These are phyloP conservation scores for Regulus satrapa DNA, from an alignment of 2,113 vertebrate genomes.

Conservation along the genomic window DNA sequence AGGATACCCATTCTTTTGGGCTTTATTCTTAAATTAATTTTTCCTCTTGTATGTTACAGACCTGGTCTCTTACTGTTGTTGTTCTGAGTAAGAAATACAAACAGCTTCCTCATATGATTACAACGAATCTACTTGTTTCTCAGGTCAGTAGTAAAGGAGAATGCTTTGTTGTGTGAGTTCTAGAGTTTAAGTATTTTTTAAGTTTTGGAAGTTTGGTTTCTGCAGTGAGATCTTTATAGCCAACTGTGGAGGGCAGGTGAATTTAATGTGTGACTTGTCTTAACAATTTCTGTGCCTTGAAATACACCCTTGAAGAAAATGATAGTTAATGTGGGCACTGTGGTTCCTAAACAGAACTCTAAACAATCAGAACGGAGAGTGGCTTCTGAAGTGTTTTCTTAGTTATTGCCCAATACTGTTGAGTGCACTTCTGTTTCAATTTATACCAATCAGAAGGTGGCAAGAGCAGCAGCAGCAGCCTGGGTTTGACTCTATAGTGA, in stretches of 20 bases:
- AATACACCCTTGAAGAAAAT: background rate
- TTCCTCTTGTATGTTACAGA: slow-evolving; percentile 69
- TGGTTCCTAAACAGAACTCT: background rate
- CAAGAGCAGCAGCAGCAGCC: background rate
- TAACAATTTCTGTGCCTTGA: background rate
- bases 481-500: background rate
- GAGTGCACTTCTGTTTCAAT: background rate
- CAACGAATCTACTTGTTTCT: slow-evolving; percentile 87
- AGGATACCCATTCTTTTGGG: background rate
- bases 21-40: background rate
- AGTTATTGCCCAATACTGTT: background rate
- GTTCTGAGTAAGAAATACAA: slow-evolving; percentile 90
- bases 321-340: background rate
- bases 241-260: background rate
- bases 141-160: slow-evolving; percentile 78
- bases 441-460: background rate
- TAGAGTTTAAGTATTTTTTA: background rate
- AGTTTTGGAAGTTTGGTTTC: background rate
- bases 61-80: slow-evolving; percentile 89
- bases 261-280: background rate
- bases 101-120: slow-evolving; percentile 88
- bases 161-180: background rate
- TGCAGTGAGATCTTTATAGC: background rate
- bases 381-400: background rate
- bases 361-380: background rate